phyloP scores from a whole-genome alignment of 1,140 invertebrate species.

The Hormaphis cornu region DNA sequence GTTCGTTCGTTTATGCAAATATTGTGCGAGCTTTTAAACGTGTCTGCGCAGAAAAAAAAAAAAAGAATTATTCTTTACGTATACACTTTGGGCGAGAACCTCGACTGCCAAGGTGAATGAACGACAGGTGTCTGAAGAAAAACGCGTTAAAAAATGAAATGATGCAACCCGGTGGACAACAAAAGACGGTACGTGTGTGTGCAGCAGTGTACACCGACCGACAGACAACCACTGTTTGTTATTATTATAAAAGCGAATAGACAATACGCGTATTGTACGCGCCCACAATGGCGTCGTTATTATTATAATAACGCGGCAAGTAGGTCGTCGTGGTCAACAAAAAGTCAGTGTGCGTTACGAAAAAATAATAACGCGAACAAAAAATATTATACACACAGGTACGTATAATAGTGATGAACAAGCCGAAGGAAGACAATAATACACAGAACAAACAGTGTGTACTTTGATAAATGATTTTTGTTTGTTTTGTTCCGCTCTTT shows the following conservation, averaged over 20 bases:
- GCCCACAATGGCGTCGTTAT: conserved; percentile 19
- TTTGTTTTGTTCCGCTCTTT: background rate
- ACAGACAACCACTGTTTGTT: background rate
- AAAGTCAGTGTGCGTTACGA: conserved; percentile 3
- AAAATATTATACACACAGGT: background rate
- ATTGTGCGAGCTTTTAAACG: too few species aligned
- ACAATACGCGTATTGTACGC: conserved; percentile 17
- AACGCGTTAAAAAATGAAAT: background rate
- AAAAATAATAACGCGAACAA: background rate
- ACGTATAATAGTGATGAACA: background rate
- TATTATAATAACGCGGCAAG: conserved; percentile 24
- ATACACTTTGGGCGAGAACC: background rate
- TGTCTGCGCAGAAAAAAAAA: too few species aligned
- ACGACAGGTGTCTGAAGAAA: background rate
- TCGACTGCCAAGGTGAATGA: conserved; percentile 4
- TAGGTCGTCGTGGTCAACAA: conserved; percentile 31
- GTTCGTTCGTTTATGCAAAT: background rate
- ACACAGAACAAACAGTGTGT: conserved; percentile 25
- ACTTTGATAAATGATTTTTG: conserved; percentile 29
- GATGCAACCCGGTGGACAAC: conserved; percentile 1
- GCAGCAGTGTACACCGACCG: background rate
- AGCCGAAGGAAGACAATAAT: conserved; percentile 19
- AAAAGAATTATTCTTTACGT: too few species aligned
- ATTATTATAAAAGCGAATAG: background rate
- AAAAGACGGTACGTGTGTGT: background rate